Conservation (phyloP, 2,113 vertebrate species). For the Ciconia stormi region DNA sequence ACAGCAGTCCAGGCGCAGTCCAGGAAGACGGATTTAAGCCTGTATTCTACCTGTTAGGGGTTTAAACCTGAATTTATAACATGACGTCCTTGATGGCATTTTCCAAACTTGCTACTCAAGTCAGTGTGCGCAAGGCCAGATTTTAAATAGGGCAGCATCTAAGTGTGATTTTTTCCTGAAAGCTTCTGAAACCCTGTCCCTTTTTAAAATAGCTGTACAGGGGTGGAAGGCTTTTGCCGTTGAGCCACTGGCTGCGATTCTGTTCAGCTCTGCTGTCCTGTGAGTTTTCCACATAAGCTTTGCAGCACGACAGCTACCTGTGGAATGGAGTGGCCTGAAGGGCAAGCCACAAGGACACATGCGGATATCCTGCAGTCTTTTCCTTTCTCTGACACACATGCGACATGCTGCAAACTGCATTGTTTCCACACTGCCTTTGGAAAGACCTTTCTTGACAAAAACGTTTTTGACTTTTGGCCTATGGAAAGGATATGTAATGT, state of each 20-base stretch:
- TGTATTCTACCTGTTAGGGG: not conserved
- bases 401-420: rapidly evolving
- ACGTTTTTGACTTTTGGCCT: not conserved
- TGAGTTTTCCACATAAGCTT: not conserved
- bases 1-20: not conserved
- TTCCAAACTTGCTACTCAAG: not conserved
- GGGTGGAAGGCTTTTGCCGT: not conserved
- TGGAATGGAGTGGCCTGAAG: not conserved
- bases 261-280: not conserved
- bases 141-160: not conserved
- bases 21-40: not conserved
- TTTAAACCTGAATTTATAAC: not conserved
- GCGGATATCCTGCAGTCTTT: not conserved
- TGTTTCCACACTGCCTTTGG: not conserved
- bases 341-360: not conserved
- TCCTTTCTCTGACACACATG: not conserved
- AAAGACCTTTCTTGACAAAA: not conserved
- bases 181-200: not conserved
- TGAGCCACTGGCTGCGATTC: not conserved
- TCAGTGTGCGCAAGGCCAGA: not conserved
- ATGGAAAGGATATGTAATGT: not conserved
- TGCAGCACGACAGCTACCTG: not conserved
- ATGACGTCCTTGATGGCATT: not conserved
- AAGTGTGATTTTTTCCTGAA: not conserved
- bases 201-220: not conserved